These are phyloP conservation scores for Euphydryas editha DNA, from an alignment of 2,888 invertebrate species.

Conservation along the genomic window DNA sequence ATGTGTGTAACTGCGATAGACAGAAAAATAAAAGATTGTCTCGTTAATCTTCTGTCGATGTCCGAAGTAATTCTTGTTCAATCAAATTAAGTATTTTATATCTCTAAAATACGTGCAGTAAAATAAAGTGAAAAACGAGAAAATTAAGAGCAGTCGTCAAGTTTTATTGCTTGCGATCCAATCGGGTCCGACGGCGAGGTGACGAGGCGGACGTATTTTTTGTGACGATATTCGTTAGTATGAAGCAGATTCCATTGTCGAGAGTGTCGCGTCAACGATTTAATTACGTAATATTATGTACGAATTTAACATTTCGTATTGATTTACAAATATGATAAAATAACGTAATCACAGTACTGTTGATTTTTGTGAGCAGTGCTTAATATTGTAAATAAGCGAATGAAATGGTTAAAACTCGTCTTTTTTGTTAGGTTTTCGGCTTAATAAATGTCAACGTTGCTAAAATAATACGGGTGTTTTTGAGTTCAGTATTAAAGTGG, in stretches of 20 bases:
- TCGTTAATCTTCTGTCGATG: conserved; percentile 4
- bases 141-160: conserved; percentile 16
- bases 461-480: too few species aligned
- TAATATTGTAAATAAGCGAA: not conserved
- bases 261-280: not conserved
- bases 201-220: conserved; percentile 10
- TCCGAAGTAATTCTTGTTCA: not conserved
- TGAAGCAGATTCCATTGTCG: conserved; percentile 11
- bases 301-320: not conserved
- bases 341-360: not conserved
- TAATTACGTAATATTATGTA: not conserved
- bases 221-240: conserved; percentile 21
- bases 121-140: conserved; percentile 15
- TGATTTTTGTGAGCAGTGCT: not conserved
- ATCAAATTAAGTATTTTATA: conserved; percentile 1
- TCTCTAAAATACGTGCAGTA: not conserved
- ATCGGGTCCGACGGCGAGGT: conserved; percentile 4
- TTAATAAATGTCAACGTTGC: too few species aligned
- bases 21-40: too few species aligned
- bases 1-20: too few species aligned
- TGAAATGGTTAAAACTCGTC: too few species aligned
- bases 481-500: too few species aligned
- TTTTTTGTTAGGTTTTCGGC: too few species aligned
- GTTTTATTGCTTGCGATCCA: conserved; percentile 17
- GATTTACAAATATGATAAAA: not conserved